Base-by-base conservation (phyloP, 2,113 vertebrate genomes). In the Eptesicus fuscus region DNA sequence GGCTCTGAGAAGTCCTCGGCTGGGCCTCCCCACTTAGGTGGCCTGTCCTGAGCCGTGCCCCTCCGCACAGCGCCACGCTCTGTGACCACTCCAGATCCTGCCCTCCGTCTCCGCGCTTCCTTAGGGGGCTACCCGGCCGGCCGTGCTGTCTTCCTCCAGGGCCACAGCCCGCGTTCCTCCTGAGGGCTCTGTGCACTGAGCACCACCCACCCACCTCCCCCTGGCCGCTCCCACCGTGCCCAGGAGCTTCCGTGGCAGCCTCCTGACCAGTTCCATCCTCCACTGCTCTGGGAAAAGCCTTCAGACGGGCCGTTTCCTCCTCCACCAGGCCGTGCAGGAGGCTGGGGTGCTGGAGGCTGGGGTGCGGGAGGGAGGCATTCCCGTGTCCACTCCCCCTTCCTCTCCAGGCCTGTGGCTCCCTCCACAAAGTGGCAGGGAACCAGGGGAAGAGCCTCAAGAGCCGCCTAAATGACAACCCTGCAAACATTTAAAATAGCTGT, bases 221-320 rank as follows among this genome's bases (percentile, higher is more conserved):
- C 5, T 51, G 22, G 1, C 0, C 4, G 8, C 44, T 35, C 25
- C 59, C 20, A 0, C 5, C 10, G 1, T 25, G 11, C 18, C 25
- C 59, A 51, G 65, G 14, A 14, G 5, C 47, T 12, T 69, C 12
- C 8, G 23, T 23, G 28, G 32, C 76, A 53, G 22, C 77, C 76
- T 65, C 71, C 76, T 47, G 35, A 69, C 74, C 63, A 67, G 6
- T n/a, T 77, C 76, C 28, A 11, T 22, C 53, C 37, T 65, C 56
- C 4, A 1, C 56, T 59, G 71, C 40, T 83, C 71, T 28, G 7
- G 25, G 12, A 4, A 59, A 32, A 37, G 42, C 71, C 37, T 42
- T 37, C n/a, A 1, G 40, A 25, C 40, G 20, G 18, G 51, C 4
- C 7, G 11, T 20, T 30, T 5, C 13, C 12, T 9, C 61, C 20